Conservation (phyloP, 2,888 invertebrate genomes). For the Leptogaster cylindrica region DNA sequence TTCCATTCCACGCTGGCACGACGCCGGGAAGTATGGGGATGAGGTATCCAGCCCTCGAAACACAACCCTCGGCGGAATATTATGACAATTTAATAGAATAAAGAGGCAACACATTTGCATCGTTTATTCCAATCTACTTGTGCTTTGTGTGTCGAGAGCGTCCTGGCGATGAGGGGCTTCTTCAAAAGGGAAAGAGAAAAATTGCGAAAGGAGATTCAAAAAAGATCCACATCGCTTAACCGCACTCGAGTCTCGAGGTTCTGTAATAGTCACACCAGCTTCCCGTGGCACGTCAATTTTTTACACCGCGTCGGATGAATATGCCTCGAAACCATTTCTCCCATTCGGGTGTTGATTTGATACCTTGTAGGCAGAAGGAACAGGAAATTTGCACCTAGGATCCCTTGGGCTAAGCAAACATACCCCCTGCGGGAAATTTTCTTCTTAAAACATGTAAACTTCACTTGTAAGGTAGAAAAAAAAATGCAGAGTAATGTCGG, state of each 20-base stretch:
- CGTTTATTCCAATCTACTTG: conserved; percentile 38
- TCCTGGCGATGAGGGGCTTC: not conserved
- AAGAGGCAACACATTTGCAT: conserved; percentile 42
- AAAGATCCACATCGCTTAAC: conserved; percentile 26
- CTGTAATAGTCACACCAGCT: not conserved
- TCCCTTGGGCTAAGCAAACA: conserved; percentile 14
- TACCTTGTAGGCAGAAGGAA: not conserved
- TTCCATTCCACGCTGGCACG: not conserved
- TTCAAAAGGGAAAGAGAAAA: not conserved
- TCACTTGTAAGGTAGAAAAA: not conserved
- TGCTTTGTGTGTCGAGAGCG: conserved; percentile 10
- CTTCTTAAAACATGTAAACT: not conserved
- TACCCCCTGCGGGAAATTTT: conserved; percentile 16
- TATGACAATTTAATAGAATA: conserved; percentile 43
- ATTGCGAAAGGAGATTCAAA: conserved; percentile 19
- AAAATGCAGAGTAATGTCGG: no score
- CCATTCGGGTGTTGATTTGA: not conserved
- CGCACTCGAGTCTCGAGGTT: conserved; percentile 25
- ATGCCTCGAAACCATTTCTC: not conserved
- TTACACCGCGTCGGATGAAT: conserved; percentile 11
- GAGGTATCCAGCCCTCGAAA: not conserved
- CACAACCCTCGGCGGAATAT: conserved; percentile 30
- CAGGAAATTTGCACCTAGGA: conserved; percentile 6
- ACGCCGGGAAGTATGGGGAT: not conserved
- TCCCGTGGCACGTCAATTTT: conserved; percentile 14